Evolutionary conservation across 1,140 invertebrate species (phyloP), one percentile per base, ranked within the genome.

Genomic region (Stenopsyche tienmushanensis): DNA sequence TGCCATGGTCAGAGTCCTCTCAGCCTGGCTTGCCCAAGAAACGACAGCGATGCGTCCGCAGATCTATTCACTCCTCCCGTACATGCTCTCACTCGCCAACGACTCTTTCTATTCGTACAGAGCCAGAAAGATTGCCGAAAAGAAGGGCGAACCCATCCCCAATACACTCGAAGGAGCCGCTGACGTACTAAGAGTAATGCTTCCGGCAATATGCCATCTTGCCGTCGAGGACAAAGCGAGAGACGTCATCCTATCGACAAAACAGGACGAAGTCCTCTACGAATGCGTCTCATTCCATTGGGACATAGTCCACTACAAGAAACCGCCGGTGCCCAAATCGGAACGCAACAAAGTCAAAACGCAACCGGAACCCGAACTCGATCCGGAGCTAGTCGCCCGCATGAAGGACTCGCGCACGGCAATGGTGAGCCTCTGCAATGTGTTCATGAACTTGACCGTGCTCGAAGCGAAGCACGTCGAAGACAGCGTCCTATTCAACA

Each of bases 391-490:
- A 49, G 74, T 90, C 54, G 90, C 90, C 71, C 88, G 91, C 68
- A 92, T 92, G 87, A 88, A 88, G 72, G 89, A 92, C 73, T 91
- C 90, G 0, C 84, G 90, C 57, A 81, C 84, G 5, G 91, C 92
- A 0, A 90, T 96, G 81, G 87, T 92, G 18, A 91, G 92, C 58
- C 84, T 93, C 1, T 95, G 93, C 76, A 95, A 95, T 71, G 88
- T 95, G 45, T 87, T 97, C 42, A 93, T 97, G 90, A 97, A 97
- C 72, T 84, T 96, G 0, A 90, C 91, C 10, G 93, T 96, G 0
- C 75, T 96, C 23, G 93, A 95, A 75, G 85, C 88, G 0, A 90
- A 92, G 76, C 76, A 90, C 15, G 91, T 93, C 2, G 88, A 92
- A 73, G 85, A 88, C 62, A 89, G 88, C 54, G 75, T 84, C 18